Conservation (phyloP, 2,113 vertebrate genomes). For the Clarias magur region DNA sequence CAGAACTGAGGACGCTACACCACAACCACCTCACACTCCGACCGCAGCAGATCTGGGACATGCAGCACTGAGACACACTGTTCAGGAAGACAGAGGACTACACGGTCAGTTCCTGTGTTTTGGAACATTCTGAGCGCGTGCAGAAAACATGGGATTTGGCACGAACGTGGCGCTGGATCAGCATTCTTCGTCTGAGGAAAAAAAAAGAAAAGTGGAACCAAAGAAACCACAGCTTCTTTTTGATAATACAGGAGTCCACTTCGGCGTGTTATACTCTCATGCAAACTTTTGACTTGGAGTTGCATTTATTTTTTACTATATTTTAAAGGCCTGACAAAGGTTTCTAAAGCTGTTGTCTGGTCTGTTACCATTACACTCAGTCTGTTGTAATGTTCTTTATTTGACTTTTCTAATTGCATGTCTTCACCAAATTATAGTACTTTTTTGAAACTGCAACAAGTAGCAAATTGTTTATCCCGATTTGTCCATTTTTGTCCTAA, state of each 20-base stretch:
- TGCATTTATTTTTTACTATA: slow-evolving; percentile 22
- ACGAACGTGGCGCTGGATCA: background rate
- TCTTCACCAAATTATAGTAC: background rate
- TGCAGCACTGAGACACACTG: slow-evolving; percentile 35
- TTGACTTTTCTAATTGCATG: background rate
- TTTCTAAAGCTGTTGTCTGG: slow-evolving; percentile 7
- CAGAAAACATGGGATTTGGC: background rate
- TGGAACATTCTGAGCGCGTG: background rate
- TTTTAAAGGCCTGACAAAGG: background rate
- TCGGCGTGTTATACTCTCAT: slow-evolving; percentile 1
- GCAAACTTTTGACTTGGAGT: background rate
- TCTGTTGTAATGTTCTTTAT: background rate
- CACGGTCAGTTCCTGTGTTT: slow-evolving; percentile 24
- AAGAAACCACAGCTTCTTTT: slow-evolving; percentile 19
- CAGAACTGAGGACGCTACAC: slow-evolving; percentile 84
- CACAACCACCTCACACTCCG: slow-evolving; percentile 86
- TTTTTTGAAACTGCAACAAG: background rate
- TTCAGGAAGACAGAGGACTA: slow-evolving; percentile 22
- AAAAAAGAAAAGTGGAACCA: background rate
- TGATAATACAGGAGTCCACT: background rate
- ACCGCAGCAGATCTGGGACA: slow-evolving; percentile 61
- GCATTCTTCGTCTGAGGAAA: background rate
- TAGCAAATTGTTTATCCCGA: background rate
- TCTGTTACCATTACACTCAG: background rate
- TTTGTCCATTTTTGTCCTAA: background rate